Conservation (phyloP, 2,113 vertebrate genomes). For the Dermatemys mawii region DNA sequence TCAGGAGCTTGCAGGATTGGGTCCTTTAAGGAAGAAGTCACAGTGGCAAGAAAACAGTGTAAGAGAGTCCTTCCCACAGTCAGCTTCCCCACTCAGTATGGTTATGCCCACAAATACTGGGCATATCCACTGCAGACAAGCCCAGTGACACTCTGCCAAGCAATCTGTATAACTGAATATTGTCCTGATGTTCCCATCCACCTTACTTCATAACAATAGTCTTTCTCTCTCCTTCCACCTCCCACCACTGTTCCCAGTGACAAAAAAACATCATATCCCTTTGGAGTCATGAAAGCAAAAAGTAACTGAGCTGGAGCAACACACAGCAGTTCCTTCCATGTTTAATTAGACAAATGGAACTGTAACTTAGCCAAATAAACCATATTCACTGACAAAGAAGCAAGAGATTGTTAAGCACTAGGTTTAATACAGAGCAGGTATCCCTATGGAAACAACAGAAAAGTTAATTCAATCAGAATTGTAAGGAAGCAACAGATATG, state of each 20-base stretch:
- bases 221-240: not conserved
- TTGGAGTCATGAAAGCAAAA: slow-evolving; percentile 26
- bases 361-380: slow-evolving; percentile 38
- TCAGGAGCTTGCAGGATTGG: not conserved
- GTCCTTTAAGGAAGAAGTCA: not conserved
- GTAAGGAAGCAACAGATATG: slow-evolving; percentile 59
- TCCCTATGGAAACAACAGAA: slow-evolving; percentile 66
- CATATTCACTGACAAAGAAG: slow-evolving; percentile 35
- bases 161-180: not conserved
- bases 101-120: not conserved
- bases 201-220: not conserved
- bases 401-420: slow-evolving; percentile 42
- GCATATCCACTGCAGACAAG: not conserved
- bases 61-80: not conserved
- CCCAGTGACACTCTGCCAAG: not conserved
- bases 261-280: slow-evolving; percentile 13
- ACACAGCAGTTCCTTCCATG: slow-evolving; percentile 48
- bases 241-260: slow-evolving; percentile 9
- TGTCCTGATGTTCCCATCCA: not conserved
- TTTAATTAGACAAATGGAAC: slow-evolving; percentile 51
- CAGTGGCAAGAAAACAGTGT: not conserved
- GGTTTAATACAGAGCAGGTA: slow-evolving; percentile 61
- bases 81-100: not conserved
- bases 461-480: slow-evolving; percentile 67
- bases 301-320: slow-evolving; percentile 44